Evolutionary conservation across 2,113 vertebrate genomes (phyloP).

Genomic region (Strix uralensis): DNA sequence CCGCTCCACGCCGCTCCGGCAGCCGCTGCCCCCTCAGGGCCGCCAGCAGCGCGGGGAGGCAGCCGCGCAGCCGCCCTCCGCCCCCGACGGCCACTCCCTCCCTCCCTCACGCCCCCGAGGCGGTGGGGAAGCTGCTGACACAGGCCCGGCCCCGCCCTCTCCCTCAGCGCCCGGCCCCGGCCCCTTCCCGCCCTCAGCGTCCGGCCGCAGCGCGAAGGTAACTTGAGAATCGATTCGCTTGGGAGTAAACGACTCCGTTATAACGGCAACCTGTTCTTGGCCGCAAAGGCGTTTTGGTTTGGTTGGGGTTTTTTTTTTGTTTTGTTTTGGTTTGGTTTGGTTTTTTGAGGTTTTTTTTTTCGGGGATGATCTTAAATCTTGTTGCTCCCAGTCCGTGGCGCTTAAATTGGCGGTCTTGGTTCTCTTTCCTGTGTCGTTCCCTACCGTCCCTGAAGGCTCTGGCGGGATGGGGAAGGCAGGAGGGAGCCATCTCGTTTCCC

Average conservation of each 20-base stretch:
- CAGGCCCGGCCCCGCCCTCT: slow-evolving; percentile 4
- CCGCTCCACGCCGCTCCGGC: not conserved
- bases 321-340: too few relatives aligned
- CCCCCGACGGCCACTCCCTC: not conserved
- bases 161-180: not conserved
- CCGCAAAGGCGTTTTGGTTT: not conserved
- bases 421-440: too few relatives aligned
- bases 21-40: not conserved
- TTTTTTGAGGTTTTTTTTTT: too few relatives aligned
- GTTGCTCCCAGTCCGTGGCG: not conserved
- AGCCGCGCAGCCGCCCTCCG: not conserved
- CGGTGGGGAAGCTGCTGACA: slow-evolving; percentile 23
- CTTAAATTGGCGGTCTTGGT: not conserved
- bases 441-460: rapidly evolving
- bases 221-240: rapidly evolving
- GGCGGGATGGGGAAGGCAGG: not conserved
- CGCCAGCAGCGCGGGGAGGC: not conserved
- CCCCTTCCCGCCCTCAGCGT: not conserved
- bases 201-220: not conserved
- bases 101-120: not conserved
- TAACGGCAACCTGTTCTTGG: not conserved
- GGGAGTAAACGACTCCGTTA: rapidly evolving
- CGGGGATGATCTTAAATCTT: not conserved
- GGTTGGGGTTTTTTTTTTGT: too few relatives aligned
- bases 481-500: not conserved